These are phyloP conservation scores for Cerastoderma edule DNA, from an alignment of 2,888 invertebrate genomes.

Conservation along the genomic window DNA sequence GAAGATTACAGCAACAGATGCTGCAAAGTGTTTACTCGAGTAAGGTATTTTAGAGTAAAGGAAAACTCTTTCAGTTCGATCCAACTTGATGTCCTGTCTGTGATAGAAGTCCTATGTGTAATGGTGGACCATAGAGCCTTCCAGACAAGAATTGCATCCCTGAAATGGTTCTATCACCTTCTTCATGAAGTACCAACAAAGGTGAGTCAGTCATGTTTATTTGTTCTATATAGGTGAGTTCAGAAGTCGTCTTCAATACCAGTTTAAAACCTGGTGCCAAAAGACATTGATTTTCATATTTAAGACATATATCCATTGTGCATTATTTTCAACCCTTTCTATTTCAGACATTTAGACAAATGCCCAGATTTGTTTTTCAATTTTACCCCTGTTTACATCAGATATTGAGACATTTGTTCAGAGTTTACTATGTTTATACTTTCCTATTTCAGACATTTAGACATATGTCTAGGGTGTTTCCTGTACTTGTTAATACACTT, in stretches of 20 bases:
- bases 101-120: constrained; percentile 83
- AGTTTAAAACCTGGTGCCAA: no score
- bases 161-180: constrained; percentile 97
- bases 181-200: constrained; percentile 93
- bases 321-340: no score
- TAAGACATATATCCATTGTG: no score
- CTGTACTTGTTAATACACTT: constrained; percentile 91
- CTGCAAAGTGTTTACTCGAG: no score
- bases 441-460: constrained; percentile 84
- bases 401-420: no score
- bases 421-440: not conserved
- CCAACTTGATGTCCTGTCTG: constrained; percentile 78
- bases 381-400: no score
- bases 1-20: not conserved
- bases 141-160: constrained; percentile 97
- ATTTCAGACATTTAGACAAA: no score
- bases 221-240: no score
- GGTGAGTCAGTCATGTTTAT: constrained; percentile 84
- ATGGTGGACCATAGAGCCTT: constrained; percentile 92
- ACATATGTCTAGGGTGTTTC: constrained; percentile 86
- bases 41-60: not conserved
- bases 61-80: constrained; percentile 37
- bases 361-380: no score
- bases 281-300: no score
- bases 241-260: no score